phyloP scores from a whole-genome alignment of 2,797 vertebrate genomes.

The Falco biarmicus region DNA sequence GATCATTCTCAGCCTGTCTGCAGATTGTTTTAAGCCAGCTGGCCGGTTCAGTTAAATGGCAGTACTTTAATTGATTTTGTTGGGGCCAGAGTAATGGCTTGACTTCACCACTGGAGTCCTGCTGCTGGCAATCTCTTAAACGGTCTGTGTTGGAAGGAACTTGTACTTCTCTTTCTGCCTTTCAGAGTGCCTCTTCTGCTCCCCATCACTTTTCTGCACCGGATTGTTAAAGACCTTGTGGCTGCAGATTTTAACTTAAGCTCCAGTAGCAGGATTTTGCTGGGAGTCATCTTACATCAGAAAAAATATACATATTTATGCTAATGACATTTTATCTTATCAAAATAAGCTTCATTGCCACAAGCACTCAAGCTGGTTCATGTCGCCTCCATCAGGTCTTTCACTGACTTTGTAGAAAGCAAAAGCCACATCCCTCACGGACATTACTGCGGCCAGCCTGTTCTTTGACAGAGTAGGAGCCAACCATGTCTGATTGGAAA shows the following conservation, averaged over 20 bases:
- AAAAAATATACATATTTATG: neutral
- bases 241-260: neutral
- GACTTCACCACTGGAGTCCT: neutral
- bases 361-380: neutral
- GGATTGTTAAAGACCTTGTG: neutral
- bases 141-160: neutral
- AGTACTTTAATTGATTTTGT: slow-evolving; percentile 7
- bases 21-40: neutral
- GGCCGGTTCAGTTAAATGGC: neutral
- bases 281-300: neutral
- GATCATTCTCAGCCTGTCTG: neutral
- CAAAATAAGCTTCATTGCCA: neutral
- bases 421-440: neutral
- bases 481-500: neutral
- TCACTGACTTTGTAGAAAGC: neutral
- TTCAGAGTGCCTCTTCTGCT: neutral
- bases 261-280: neutral
- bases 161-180: neutral
- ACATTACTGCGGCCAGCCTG: neutral
- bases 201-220: neutral
- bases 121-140: neutral
- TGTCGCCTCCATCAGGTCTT: neutral
- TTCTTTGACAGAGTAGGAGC: neutral
- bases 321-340: neutral
- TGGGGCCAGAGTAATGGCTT: neutral